These are phyloP conservation scores for Daphoenositta chrysoptera DNA, from an alignment of 2,113 vertebrate species.

Conservation along the genomic window DNA sequence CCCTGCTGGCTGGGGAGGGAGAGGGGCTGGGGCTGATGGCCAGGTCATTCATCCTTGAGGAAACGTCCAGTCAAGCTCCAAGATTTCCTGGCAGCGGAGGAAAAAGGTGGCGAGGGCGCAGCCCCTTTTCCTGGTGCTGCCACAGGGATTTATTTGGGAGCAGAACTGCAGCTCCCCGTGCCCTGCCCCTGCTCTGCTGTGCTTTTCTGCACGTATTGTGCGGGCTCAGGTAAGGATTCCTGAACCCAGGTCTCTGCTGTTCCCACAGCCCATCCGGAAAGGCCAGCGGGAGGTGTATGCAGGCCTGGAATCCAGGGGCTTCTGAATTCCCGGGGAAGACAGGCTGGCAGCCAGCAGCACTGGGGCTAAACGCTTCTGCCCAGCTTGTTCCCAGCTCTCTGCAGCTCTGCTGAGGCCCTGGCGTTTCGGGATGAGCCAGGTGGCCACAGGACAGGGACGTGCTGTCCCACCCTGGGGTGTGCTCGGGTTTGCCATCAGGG, in stretches of 20 bases:
- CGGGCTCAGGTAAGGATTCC: not conserved
- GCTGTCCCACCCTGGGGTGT: not conserved
- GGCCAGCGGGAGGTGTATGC: conserved; percentile 73
- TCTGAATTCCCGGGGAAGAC: not conserved
- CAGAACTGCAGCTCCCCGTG: not conserved
- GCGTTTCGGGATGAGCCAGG: not conserved
- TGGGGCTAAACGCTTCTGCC: not conserved
- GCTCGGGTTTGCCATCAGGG: not conserved
- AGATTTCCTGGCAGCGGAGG: not conserved
- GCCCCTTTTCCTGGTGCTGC: not conserved
- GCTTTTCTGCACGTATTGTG: fast-evolving
- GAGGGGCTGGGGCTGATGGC: not conserved
- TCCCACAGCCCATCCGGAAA: conserved; percentile 75
- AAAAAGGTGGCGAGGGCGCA: not conserved
- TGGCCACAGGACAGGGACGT: not conserved
- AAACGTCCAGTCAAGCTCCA: not conserved
- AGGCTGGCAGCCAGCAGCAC: not conserved
- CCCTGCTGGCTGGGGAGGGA: not conserved
- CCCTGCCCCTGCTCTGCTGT: fast-evolving
- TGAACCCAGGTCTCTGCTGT: not conserved
- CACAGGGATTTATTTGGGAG: fast-evolving
- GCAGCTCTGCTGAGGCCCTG: not conserved
- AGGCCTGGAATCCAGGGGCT: conserved; percentile 59
- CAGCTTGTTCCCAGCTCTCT: not conserved
- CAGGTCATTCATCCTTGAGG: not conserved